Conservation (phyloP, 2,888 invertebrate species). For the Megaustenia siamemsis region DNA sequence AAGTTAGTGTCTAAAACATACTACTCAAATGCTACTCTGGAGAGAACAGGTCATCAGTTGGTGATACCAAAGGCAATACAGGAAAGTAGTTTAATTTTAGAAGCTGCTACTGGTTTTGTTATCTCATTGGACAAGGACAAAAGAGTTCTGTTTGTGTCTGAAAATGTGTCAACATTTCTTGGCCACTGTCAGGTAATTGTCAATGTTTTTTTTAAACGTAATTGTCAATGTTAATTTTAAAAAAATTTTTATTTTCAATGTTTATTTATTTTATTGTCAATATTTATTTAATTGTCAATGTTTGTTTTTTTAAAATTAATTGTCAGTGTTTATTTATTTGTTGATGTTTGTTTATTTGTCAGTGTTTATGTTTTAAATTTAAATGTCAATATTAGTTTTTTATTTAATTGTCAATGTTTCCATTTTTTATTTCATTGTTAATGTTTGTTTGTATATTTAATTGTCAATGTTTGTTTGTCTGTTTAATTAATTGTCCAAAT, state of each 20-base stretch:
- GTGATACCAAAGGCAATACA: not conserved
- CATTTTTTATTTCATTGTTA: too few relatives aligned
- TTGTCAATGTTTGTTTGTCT: not conserved
- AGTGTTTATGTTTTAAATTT: not conserved
- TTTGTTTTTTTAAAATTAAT: too few relatives aligned
- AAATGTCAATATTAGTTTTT: too few relatives aligned
- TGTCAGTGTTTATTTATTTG: too few relatives aligned
- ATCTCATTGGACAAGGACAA: slow-evolving; percentile 13
- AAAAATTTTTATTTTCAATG: too few relatives aligned
- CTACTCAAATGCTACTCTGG: not conserved
- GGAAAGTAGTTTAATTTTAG: slow-evolving; percentile 8
- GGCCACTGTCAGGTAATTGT: slow-evolving; percentile 30
- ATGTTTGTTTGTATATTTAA: too few relatives aligned
- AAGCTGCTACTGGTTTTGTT: slow-evolving; percentile 26
- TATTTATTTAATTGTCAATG: not conserved
- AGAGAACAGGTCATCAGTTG: not conserved
- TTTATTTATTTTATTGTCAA: too few relatives aligned
- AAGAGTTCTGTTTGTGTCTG: slow-evolving; percentile 29
- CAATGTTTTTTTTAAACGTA: not conserved
- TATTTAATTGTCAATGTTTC: too few relatives aligned
- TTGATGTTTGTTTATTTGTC: too few relatives aligned
- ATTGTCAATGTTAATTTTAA: too few relatives aligned
- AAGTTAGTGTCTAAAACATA: not conserved
- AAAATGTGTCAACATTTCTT: slow-evolving; percentile 35
- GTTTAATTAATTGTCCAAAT: not conserved